Evolutionary conservation across 2,113 vertebrate genomes (phyloP), one percentile per base, ranked within the genome.

Genomic region (Pica pica): DNA sequence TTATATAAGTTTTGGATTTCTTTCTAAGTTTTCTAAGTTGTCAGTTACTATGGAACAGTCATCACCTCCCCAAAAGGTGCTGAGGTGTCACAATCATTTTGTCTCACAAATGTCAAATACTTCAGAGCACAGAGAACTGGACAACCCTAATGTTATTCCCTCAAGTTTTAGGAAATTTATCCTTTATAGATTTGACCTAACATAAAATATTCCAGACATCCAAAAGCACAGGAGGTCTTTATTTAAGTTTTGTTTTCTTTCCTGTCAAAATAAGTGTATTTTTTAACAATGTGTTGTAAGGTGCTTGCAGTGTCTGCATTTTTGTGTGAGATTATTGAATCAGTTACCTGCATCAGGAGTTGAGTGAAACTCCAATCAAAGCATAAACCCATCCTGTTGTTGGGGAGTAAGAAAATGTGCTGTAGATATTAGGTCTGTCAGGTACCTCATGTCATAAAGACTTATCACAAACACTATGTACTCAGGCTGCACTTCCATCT

Each of bases 1-100:
- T 96, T 83, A 24, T 90, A 7, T 91, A 86, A 92, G n/a, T 89
- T 96, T 93, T 91, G 50, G 21, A 41, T 94, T 95, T 95, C 90
- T 82, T 85, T 61, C 41, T 26, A 87, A 94, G 44, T 95, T 84
- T 55, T 64, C 28, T 24, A 85, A 89, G 52, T 93, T 81, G 93
- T 67, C 67, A 89, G 35, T 95, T 80, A 63, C 71, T 90, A 57
- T 87, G 76, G 59, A 97, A 57, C 35, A 87, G 41, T 77, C 55
- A 76, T 35, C 42, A 84, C n/a, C 28, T 88, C 92, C 61, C 70
- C 90, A 69, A 44, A 59, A 84, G 84, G 76, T 93, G 70, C 91
- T 96, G 41, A 80, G 44, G 24, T 91, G 44, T 88, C 81, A 90
- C 67, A 92, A 77, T 75, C 9, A 68, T 71, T 95, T 95, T 95